These are phyloP conservation scores for Nettapus auritus DNA, from an alignment of 2,113 vertebrate genomes.

Conservation along the genomic window DNA sequence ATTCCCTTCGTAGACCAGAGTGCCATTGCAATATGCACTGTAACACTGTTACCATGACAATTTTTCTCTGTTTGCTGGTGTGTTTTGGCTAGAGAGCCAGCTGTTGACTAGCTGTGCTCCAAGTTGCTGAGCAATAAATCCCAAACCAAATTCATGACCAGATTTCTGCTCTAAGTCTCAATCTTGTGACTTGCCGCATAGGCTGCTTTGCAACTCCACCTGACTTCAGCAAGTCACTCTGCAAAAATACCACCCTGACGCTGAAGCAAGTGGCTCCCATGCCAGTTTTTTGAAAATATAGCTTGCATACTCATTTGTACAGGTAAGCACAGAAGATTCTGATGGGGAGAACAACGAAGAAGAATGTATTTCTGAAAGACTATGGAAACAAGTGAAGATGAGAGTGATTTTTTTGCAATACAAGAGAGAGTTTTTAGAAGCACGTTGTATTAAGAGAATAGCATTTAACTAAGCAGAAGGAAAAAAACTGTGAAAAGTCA, in stretches of 20 bases:
- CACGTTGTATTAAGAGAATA: background rate
- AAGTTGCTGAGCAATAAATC: slow-evolving; percentile 71
- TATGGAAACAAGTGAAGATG: background rate
- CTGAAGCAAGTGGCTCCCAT: background rate
- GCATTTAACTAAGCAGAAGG: background rate
- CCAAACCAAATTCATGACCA: slow-evolving; percentile 52
- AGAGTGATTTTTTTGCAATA: background rate
- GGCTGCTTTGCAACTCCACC: background rate
- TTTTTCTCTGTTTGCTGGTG: slow-evolving; percentile 49
- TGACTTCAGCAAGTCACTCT: background rate
- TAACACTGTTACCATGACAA: slow-evolving; percentile 44
- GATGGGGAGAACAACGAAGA: background rate
- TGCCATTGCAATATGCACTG: background rate
- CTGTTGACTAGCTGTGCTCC: slow-evolving; percentile 38
- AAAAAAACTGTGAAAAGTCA: background rate
- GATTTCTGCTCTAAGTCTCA: slow-evolving; percentile 39
- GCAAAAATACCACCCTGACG: background rate
- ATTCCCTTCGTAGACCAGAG: slow-evolving; percentile 23
- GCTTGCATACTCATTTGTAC: accelerated
- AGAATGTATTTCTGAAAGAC: background rate
- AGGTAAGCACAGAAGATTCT: background rate
- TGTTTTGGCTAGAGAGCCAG: slow-evolving; percentile 60
- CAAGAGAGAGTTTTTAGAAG: background rate
- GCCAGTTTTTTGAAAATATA: accelerated
- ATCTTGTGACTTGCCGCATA: background rate